Evolutionary conservation across 2,888 invertebrate genomes (phyloP).

Genomic region (Gymnosoma rotundatum): DNA sequence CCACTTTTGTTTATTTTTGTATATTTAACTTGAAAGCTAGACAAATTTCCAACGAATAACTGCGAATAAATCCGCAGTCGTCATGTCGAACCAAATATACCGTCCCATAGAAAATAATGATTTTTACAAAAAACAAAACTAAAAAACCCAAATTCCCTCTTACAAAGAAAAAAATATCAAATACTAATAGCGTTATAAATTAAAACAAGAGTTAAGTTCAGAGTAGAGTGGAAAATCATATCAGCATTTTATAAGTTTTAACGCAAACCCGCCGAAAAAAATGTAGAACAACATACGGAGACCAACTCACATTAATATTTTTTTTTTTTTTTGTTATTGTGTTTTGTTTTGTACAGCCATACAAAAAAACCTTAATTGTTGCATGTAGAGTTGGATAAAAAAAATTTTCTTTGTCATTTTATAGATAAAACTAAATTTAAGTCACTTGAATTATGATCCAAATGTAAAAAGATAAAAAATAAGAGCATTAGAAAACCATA

Average conservation of each 20-base stretch:
- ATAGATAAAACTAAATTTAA: constrained; percentile 59
- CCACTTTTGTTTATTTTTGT: too few species aligned
- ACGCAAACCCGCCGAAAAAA: neutral
- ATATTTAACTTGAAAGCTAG: too few species aligned
- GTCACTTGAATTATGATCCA: constrained; percentile 51
- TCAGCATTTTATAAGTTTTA: constrained; percentile 31
- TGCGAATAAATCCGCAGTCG: too few species aligned
- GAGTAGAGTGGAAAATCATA: constrained; percentile 39
- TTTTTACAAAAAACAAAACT: constrained; percentile 10
- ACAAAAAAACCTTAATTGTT: constrained; percentile 42
- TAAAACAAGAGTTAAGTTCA: constrained; percentile 37
- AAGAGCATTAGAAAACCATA: neutral
- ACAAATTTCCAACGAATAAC: too few species aligned
- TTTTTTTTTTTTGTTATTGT: neutral
- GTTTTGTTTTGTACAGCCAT: neutral
- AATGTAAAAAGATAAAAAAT: constrained; percentile 41
- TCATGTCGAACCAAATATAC: neutral
- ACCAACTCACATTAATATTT: neutral
- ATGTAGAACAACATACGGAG: neutral
- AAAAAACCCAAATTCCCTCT: neutral
- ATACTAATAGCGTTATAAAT: constrained; percentile 56
- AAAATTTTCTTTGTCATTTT: constrained; percentile 26
- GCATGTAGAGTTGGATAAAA: constrained; percentile 16
- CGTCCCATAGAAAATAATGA: neutral
- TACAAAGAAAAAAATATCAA: constrained; percentile 21